These are phyloP conservation scores for Gastrophysa polygoni DNA, from an alignment of 2,888 invertebrate genomes.

Conservation along the genomic window DNA sequence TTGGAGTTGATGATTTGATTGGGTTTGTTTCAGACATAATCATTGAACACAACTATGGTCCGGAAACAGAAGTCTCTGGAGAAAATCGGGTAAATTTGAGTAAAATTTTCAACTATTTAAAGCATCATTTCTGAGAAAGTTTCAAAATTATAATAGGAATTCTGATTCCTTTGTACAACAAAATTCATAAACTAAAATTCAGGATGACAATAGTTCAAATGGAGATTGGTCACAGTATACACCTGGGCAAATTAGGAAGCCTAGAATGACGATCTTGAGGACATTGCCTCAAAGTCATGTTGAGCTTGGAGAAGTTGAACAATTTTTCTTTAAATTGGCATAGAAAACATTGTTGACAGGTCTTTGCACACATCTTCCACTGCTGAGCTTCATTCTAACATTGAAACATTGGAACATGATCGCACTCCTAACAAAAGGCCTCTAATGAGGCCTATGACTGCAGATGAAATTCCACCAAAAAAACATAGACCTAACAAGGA, in stretches of 20 bases:
- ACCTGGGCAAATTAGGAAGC: background rate
- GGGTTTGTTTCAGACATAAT: no score
- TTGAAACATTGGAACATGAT: background rate
- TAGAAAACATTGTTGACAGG: background rate
- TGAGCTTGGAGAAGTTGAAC: background rate
- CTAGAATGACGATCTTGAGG: background rate
- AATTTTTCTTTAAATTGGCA: background rate
- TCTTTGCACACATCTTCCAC: background rate
- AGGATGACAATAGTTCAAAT: background rate
- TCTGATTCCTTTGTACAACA: no score
- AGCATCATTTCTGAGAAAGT: no score
- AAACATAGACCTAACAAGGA: background rate
- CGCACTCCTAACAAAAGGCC: background rate
- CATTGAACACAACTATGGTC: no score
- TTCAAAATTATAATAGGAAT: no score
- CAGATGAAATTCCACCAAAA: background rate
- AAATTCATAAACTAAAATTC: no score
- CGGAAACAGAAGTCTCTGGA: no score
- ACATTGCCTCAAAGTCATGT: background rate
- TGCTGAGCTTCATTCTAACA: background rate
- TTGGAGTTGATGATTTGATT: no score
- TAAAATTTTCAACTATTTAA: no score
- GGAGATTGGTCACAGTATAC: constrained; percentile 1
- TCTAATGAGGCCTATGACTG: background rate
- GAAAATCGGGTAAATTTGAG: no score